Percentiles rank a stretch among this genome's conserved stretches.
Evolutionary conservation across 2,797 vertebrate genomes (phyloP).

Genomic region (Pelobates cultripes): DNA sequence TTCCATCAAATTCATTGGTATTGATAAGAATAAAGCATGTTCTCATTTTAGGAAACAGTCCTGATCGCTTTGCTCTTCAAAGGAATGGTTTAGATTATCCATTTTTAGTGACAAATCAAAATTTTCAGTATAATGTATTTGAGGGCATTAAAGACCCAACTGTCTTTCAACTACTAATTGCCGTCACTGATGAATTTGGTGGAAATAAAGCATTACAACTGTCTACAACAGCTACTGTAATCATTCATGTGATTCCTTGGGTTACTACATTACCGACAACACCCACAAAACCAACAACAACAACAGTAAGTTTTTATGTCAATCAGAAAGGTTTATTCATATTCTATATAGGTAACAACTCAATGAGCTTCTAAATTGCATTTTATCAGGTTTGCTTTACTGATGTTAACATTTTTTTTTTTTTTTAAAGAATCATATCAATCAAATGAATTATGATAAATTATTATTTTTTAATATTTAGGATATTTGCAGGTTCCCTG

Average conservation of each 20-base stretch:
- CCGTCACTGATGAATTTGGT: conserved; percentile 66
- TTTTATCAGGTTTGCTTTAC: too few species aligned
- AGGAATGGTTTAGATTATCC: conserved; percentile 52
- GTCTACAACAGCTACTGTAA: conserved; percentile 55
- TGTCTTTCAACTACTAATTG: conserved; percentile 59
- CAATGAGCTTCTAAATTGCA: too few species aligned
- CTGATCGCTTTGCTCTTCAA: conserved; percentile 60
- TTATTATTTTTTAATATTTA: too few species aligned
- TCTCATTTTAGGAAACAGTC: conserved; percentile 62
- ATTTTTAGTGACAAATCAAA: conserved; percentile 56
- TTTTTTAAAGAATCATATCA: too few species aligned
- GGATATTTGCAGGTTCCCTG: too few species aligned
- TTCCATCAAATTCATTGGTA: too few species aligned
- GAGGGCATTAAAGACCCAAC: conserved; percentile 51
- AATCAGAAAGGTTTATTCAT: background rate
- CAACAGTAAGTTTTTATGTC: conserved; percentile 48
- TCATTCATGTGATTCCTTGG: conserved; percentile 59
- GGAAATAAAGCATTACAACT: conserved; percentile 58
- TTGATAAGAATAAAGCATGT: background rate
- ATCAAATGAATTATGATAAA: too few species aligned
- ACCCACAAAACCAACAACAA: conserved; percentile 26
- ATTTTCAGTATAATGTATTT: conserved; percentile 61
- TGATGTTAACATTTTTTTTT: too few species aligned
- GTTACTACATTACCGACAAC: conserved; percentile 35
- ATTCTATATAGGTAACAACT: too few species aligned